Evolutionary conservation across 2,113 vertebrate genomes (phyloP), one percentile per base, ranked within the genome.

Genomic region (Elaphurus davidianus): DNA sequence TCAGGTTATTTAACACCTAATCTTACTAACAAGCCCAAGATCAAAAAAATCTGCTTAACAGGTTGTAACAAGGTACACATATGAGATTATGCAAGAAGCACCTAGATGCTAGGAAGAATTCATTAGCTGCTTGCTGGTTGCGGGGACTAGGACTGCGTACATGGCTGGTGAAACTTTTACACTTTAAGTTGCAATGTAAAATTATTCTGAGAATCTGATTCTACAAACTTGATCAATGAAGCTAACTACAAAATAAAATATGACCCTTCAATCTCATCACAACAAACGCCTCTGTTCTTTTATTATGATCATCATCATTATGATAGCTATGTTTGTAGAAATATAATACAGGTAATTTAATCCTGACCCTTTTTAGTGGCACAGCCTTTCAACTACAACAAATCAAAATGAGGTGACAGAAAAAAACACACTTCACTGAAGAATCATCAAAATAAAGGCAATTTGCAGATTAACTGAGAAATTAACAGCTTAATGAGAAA

Each of bases 311-410:
- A 88, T 55, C 52, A 28, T 92, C 55, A 76, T 62, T 57, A n/a
- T 59, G 47, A n/a, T 74, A 76, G 55, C 62, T 81, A 40, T 74
- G 19, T 71, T 76, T 64, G 33, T n/a, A 95, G 33, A 97, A 95
- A 96, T 67, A 76, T 50, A 90, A 95, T 67, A 79, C 5, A 76
- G 33, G 62, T 83, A 84, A 94, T 47, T 97, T 97, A 95, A 91
- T 91, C 15, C 27, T 82, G 13, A 76, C 43, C 33, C 23, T 54
- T 43, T 93, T 64, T 57, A 93, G 67, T 19, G 91, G 52, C 12
- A 59, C 54, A 7, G 83, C 3, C 79, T 40, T 93, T 95, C 52
- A 88, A 62, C 1, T 74, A 47, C 64, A 25, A 8, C 12, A 88
- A 78, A 91, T 43, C 28, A 94, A 88, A 89, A 91, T 43, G 36